A percentile compares a stretch with the other conserved stretches of the same genome.
phyloP scores from a whole-genome alignment of 2,797 vertebrate genomes.

The Oophaga sylvatica region DNA sequence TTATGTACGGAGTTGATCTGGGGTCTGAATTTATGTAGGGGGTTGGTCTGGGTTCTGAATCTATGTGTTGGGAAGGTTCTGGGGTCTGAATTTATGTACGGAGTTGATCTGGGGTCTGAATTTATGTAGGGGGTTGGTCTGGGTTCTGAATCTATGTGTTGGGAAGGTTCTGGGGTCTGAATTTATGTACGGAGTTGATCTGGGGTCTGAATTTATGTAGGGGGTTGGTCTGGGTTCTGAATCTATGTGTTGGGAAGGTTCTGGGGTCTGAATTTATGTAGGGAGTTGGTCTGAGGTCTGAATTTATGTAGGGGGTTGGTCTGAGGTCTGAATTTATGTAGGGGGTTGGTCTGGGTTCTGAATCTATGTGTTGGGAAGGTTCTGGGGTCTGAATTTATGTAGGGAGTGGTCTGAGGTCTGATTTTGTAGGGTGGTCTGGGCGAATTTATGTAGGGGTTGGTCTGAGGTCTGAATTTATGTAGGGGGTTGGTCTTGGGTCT shows the following conservation, averaged over 20 bases:
- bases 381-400: neutral
- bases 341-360: no score
- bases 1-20: no score
- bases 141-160: neutral
- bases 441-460: neutral
- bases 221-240: no score
- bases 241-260: no score
- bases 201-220: neutral
- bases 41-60: no score
- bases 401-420: neutral
- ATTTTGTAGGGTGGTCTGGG: no score
- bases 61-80: neutral
- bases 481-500: neutral
- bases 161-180: no score
- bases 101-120: neutral
- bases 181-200: no score
- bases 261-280: neutral
- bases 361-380: no score
- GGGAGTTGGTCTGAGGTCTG: no score
- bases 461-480: neutral
- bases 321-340: neutral
- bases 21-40: no score
- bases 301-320: no score
- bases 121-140: neutral
- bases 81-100: neutral